These are phyloP conservation scores for Drosophila punjabiensis DNA, from an alignment of 1,140 invertebrate species.

Conservation along the genomic window DNA sequence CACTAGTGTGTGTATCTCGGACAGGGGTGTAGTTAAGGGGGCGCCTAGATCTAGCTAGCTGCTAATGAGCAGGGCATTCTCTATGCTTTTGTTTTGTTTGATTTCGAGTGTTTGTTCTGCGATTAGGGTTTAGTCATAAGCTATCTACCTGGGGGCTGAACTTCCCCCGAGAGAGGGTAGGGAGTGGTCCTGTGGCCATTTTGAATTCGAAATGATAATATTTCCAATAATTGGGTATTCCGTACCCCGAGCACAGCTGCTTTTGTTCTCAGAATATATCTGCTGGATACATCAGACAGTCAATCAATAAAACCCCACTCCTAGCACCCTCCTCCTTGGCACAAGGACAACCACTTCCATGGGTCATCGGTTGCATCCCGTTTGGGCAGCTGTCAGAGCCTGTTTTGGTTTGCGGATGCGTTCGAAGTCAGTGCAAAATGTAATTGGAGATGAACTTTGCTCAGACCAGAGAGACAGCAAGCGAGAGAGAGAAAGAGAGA, in stretches of 20 bases:
- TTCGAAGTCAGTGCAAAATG: constrained; percentile 9
- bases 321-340: background rate
- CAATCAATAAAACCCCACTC: constrained; percentile 38
- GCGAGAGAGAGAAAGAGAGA: background rate
- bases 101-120: constrained; percentile 10
- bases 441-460: constrained; percentile 55
- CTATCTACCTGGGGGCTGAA: background rate
- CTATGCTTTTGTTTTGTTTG: constrained; percentile 30
- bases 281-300: background rate
- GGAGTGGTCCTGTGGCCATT: constrained; percentile 15
- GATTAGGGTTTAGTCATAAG: constrained; percentile 31
- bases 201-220: constrained; percentile 33
- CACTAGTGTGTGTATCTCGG: constrained; percentile 4
- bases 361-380: constrained; percentile 18
- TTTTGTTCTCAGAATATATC: constrained; percentile 45
- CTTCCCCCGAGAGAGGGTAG: background rate
- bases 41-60: constrained; percentile 8
- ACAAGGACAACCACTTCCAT: constrained; percentile 30
- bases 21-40: constrained; percentile 12
- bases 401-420: constrained; percentile 21
- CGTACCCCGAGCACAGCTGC: constrained; percentile 32
- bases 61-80: constrained; percentile 46
- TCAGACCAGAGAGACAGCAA: constrained; percentile 3
- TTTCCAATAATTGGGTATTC: constrained; percentile 14
- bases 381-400: background rate